phyloP scores from a whole-genome alignment of 2,888 invertebrate species.

The Unio delphinus region DNA sequence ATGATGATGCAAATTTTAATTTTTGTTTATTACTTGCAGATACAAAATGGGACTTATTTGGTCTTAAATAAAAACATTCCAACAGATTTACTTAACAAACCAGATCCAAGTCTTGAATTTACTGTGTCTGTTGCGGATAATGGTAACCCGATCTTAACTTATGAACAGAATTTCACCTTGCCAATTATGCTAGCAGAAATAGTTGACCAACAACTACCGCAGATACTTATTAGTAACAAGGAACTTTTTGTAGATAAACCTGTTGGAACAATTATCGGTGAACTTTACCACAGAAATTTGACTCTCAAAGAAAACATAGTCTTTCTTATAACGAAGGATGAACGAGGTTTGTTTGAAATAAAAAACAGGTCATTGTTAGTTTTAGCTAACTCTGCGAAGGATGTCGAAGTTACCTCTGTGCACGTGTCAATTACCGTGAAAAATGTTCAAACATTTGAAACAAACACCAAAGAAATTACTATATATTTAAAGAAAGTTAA shows the following conservation, averaged over 20 bases:
- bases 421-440: constrained; percentile 35
- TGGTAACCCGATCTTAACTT: constrained; percentile 32
- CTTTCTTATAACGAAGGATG: constrained; percentile 35
- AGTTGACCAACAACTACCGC: constrained; percentile 30
- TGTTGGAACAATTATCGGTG: constrained; percentile 33
- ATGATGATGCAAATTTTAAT: background rate
- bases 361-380: constrained; percentile 32
- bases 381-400: constrained; percentile 22
- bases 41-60: constrained; percentile 24
- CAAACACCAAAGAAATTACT: constrained; percentile 25
- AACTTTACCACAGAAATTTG: constrained; percentile 27
- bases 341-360: constrained; percentile 32
- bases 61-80: constrained; percentile 29
- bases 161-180: constrained; percentile 33
- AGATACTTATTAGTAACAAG: constrained; percentile 27
- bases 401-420: constrained; percentile 25
- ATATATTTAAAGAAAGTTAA: constrained; percentile 29
- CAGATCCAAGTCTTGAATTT: constrained; percentile 34
- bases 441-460: constrained; percentile 33
- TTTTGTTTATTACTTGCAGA: constrained; percentile 16
- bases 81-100: constrained; percentile 14
- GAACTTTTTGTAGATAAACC: constrained; percentile 27
- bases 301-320: constrained; percentile 22
- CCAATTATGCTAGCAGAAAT: constrained; percentile 42
- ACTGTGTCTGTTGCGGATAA: constrained; percentile 41